Conservation (phyloP, 2,888 invertebrate genomes). For the Melipona beecheii region DNA sequence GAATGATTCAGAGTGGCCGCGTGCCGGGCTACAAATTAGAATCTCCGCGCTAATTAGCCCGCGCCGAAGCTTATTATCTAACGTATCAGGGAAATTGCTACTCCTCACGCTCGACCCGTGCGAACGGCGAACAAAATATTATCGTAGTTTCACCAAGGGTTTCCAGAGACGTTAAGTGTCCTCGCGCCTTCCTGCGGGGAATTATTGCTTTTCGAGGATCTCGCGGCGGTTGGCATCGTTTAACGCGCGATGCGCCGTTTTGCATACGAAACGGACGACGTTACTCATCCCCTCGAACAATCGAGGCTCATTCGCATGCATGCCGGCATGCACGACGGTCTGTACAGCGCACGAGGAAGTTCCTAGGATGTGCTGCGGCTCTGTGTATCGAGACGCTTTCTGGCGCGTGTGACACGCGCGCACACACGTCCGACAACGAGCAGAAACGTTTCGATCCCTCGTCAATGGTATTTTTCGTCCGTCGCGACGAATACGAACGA, state of each 20-base stretch:
- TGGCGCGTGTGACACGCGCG: constrained; percentile 27
- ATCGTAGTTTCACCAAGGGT: no score
- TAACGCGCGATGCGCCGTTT: constrained; percentile 56
- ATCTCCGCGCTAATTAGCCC: constrained; percentile 55
- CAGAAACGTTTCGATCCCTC: background rate
- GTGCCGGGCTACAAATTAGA: constrained; percentile 44
- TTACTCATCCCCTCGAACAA: constrained; percentile 73
- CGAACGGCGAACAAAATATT: no score
- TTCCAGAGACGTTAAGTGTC: background rate
- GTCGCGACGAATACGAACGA: no score
- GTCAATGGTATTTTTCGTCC: no score
- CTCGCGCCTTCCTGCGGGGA: background rate
- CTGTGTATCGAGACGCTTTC: constrained; percentile 47
- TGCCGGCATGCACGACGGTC: constrained; percentile 40
- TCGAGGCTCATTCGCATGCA: constrained; percentile 71
- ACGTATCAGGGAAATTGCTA: background rate
- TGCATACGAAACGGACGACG: constrained; percentile 71
- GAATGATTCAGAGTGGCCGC: constrained; percentile 53
- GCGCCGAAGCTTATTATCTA: constrained; percentile 36
- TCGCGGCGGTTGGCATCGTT: constrained; percentile 49
- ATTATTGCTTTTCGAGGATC: constrained; percentile 33
- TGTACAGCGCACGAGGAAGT: constrained; percentile 31
- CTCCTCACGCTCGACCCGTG: constrained; percentile 3
- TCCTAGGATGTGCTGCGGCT: constrained; percentile 29
- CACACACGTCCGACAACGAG: background rate